Percentiles rank a stretch among this genome's conserved stretches.
Evolutionary conservation across 2,797 vertebrate species (phyloP).

Genomic region (Caiman crocodilus): DNA sequence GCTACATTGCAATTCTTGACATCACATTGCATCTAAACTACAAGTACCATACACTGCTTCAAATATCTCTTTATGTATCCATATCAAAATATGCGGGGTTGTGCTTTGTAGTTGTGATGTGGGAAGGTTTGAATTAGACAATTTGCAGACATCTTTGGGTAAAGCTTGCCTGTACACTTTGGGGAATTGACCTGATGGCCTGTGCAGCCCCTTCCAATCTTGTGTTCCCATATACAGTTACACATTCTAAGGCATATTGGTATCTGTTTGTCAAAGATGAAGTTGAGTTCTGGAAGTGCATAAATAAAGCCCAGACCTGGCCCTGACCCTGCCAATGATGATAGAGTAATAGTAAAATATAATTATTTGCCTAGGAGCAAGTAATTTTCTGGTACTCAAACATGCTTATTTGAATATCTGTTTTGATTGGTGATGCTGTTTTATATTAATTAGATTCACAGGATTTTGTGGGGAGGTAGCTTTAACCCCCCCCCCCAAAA

Average conservation of each 20-base stretch:
- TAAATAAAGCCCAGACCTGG: not conserved
- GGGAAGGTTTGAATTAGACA: too few species aligned
- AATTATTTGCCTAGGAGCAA: not conserved
- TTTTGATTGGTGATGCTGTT: constrained; percentile 8
- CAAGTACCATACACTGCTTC: not conserved
- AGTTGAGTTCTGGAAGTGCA: not conserved
- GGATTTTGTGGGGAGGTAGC: not conserved
- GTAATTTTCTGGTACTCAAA: not conserved
- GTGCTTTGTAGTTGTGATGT: too few species aligned
- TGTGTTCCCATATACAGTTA: not conserved
- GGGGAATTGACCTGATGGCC: too few species aligned
- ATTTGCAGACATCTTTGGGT: too few species aligned
- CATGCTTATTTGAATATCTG: not conserved
- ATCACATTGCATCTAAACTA: not conserved
- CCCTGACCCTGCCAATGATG: not conserved
- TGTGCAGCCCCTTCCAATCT: too few species aligned
- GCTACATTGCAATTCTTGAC: not conserved
- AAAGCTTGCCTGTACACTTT: too few species aligned
- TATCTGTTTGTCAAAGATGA: not conserved
- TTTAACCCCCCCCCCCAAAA: not conserved
- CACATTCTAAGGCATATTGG: not conserved
- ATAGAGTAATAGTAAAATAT: not conserved
- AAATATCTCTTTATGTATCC: too few species aligned
- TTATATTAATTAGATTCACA: not conserved
- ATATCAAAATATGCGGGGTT: too few species aligned